Conservation (phyloP, 2,888 invertebrate species). For the Panzeria rudis region DNA sequence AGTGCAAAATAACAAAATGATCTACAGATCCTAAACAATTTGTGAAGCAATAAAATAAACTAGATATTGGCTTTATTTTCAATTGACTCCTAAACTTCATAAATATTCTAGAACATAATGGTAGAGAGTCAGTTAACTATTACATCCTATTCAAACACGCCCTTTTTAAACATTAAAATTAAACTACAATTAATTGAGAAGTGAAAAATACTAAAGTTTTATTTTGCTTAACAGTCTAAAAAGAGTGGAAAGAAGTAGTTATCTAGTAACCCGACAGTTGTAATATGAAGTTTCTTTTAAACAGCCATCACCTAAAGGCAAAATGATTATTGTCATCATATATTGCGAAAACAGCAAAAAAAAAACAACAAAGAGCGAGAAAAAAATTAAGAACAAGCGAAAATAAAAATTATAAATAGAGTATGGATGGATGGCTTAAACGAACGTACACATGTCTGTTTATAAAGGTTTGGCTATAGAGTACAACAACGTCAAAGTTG, state of each 20-base stretch:
- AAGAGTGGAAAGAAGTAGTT: slow-evolving; percentile 1
- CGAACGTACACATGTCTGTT: neutral
- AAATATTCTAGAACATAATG: slow-evolving; percentile 18
- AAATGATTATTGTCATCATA: slow-evolving; percentile 72
- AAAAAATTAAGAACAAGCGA: slow-evolving; percentile 35
- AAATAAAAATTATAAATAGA: slow-evolving; percentile 63
- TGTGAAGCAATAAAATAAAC: slow-evolving; percentile 63
- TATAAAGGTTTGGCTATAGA: slow-evolving; percentile 24
- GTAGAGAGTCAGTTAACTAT: slow-evolving; percentile 44
- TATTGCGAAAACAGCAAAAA: slow-evolving; percentile 35
- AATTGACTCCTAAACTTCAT: slow-evolving; percentile 35
- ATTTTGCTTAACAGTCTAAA: slow-evolving; percentile 41
- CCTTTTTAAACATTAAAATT: slow-evolving; percentile 70
- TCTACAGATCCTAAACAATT: slow-evolving; percentile 53
- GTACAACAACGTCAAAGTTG: neutral
- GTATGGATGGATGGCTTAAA: slow-evolving; percentile 23
- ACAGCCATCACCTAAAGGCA: slow-evolving; percentile 66
- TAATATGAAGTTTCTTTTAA: slow-evolving; percentile 53
- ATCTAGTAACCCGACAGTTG: slow-evolving; percentile 31
- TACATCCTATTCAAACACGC: slow-evolving; percentile 67
- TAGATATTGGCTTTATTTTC: slow-evolving; percentile 52
- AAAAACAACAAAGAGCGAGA: neutral
- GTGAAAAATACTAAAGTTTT: slow-evolving; percentile 68
- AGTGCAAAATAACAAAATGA: slow-evolving; percentile 32
- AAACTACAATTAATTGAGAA: slow-evolving; percentile 72